A percentile compares a stretch with the other conserved stretches of the same genome.
Conservation (phyloP, 2,113 vertebrate species). For the Spheniscus mendiculus region DNA sequence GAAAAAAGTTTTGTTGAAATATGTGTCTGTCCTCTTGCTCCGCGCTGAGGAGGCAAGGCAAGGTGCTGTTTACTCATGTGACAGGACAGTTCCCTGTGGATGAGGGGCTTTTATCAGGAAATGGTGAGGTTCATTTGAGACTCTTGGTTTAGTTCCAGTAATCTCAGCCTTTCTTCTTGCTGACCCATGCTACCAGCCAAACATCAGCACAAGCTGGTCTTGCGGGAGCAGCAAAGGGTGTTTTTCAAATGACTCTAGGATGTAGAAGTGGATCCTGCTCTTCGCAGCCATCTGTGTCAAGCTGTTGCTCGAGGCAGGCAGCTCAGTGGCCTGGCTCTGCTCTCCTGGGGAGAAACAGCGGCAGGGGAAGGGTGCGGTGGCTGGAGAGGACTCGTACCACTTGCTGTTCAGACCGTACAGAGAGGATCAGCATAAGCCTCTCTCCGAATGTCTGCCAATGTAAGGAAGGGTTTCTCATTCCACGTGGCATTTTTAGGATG, state of each 20-base stretch:
- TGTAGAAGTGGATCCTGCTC: not conserved
- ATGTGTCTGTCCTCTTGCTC: fast-evolving
- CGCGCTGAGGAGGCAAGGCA: not conserved
- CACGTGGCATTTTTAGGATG: fast-evolving
- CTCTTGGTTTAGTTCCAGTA: not conserved
- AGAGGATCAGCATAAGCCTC: not conserved
- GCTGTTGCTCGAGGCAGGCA: not conserved
- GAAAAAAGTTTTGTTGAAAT: no score
- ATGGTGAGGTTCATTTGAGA: no score
- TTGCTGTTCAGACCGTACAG: fast-evolving
- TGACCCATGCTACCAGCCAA: not conserved
- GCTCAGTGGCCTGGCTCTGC: not conserved
- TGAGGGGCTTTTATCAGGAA: not conserved
- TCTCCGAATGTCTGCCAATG: fast-evolving
- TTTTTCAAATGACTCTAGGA: not conserved
- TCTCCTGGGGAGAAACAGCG: not conserved
- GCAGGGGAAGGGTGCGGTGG: not conserved
- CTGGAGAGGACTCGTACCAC: no score
- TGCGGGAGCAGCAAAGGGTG: not conserved
- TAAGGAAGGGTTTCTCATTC: not conserved
- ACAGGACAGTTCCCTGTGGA: not conserved
- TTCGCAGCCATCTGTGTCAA: fast-evolving
- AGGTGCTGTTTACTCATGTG: fast-evolving
- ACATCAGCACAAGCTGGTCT: fast-evolving
- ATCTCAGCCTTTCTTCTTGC: not conserved